These are phyloP conservation scores for Himalopsyche japonica DNA, from an alignment of 2,888 invertebrate species.

Conservation along the genomic window DNA sequence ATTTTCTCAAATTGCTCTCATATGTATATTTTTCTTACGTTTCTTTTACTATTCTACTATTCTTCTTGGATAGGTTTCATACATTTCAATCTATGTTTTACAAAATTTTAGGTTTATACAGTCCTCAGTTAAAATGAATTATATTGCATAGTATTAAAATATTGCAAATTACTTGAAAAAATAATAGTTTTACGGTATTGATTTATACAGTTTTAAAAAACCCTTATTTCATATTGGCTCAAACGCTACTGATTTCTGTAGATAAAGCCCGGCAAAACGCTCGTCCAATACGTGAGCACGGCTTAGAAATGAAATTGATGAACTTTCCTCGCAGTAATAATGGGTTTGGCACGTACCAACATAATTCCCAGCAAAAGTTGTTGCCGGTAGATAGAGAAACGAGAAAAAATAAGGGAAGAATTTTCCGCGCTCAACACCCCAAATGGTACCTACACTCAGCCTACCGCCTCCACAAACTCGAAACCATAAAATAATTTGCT, in stretches of 20 bases:
- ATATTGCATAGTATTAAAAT: too few relatives aligned
- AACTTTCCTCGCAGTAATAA: slow-evolving; percentile 63
- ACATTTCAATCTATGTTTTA: too few relatives aligned
- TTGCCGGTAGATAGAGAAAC: slow-evolving; percentile 40
- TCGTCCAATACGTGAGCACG: slow-evolving; percentile 41
- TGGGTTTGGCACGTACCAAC: slow-evolving; percentile 64
- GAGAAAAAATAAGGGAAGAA: slow-evolving; percentile 37
- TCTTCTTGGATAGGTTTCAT: too few relatives aligned
- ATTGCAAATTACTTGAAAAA: too few relatives aligned
- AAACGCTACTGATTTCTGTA: slow-evolving; percentile 29
- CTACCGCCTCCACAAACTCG: not conserved
- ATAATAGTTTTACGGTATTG: too few relatives aligned
- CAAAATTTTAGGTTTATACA: too few relatives aligned
- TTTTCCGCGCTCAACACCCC: slow-evolving; percentile 4
- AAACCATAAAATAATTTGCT: not conserved
- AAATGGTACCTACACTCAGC: slow-evolving; percentile 1
- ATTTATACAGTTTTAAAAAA: not conserved
- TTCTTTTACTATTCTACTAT: too few relatives aligned
- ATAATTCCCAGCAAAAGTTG: slow-evolving; percentile 61
- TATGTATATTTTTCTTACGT: too few relatives aligned
- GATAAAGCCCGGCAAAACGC: slow-evolving; percentile 41
- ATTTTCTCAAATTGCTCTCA: too few relatives aligned
- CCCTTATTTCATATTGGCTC: not conserved
- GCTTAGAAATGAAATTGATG: slow-evolving; percentile 58
- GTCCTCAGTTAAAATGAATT: too few relatives aligned